Evolutionary conservation across 1,140 invertebrate genomes (phyloP).

Genomic region (Eurosta solidaginis): DNA sequence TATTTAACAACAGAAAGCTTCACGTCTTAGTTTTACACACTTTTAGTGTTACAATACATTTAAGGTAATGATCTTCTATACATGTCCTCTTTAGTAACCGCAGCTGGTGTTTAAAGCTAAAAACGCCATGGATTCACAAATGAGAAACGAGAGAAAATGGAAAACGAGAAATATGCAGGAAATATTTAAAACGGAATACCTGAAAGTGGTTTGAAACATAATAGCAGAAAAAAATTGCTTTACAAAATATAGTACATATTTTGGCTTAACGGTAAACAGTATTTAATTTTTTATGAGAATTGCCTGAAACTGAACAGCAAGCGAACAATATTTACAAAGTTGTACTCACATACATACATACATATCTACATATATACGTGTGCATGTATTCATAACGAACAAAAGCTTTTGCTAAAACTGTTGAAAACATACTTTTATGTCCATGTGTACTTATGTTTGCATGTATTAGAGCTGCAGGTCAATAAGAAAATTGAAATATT

Average conservation of each 20-base stretch:
- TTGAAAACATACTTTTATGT: too few relatives aligned
- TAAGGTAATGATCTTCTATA: not conserved
- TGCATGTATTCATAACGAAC: too few relatives aligned
- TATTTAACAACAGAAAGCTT: not conserved
- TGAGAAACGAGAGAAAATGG: not conserved
- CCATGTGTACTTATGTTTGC: too few relatives aligned
- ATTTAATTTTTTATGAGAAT: slow-evolving; percentile 14
- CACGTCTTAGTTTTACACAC: not conserved
- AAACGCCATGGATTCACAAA: not conserved
- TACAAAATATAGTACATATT: not conserved
- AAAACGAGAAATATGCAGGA: not conserved
- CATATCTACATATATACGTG: not conserved
- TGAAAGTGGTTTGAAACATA: not conserved
- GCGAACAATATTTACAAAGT: too few relatives aligned
- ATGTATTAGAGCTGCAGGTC: too few relatives aligned
- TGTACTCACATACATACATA: not conserved
- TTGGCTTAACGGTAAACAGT: not conserved
- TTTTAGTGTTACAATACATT: not conserved
- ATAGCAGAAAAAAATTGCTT: not conserved
- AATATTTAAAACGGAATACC: not conserved
- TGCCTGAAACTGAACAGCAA: not conserved
- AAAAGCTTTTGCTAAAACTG: too few relatives aligned
- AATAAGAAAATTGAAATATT: slow-evolving; percentile 9
- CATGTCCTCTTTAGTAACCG: not conserved
- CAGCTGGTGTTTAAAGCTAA: slow-evolving; percentile 10